Evolutionary conservation across 2,113 vertebrate genomes (phyloP).

Genomic region (Rana temporaria): DNA sequence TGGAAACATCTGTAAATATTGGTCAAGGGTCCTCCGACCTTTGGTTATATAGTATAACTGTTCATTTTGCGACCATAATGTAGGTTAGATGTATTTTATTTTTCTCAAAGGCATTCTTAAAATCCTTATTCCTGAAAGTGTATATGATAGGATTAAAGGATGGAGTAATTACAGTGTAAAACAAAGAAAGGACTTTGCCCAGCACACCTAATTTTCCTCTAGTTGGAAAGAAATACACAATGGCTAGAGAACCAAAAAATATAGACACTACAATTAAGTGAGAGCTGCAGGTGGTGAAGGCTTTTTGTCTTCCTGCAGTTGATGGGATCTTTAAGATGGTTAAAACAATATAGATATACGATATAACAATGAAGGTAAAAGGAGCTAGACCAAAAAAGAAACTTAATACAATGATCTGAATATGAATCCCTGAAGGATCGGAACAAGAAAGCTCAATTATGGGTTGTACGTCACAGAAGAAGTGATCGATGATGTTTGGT

Average conservation of each 20-base stretch:
- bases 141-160: constrained; percentile 15
- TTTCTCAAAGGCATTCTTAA: constrained; percentile 4
- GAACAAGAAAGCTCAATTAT: constrained; percentile 25
- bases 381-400: not conserved
- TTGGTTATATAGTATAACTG: too few species aligned
- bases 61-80: too few species aligned
- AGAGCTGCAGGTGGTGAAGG: constrained; percentile 22
- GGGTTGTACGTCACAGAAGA: constrained; percentile 35
- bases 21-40: too few species aligned
- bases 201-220: not conserved
- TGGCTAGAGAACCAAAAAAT: constrained; percentile 14
- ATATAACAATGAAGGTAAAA: not conserved
- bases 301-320: not conserved
- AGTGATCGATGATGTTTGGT: constrained; percentile 34
- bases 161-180: constrained; percentile 7
- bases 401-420: not conserved
- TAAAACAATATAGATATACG: constrained; percentile 25
- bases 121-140: constrained; percentile 10
- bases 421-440: not conserved
- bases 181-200: not conserved
- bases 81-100: not conserved
- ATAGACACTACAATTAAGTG: constrained; percentile 21
- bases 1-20: too few species aligned
- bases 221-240: constrained; percentile 28
- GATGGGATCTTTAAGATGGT: constrained; percentile 29